phyloP scores from a whole-genome alignment of 2,888 invertebrate species.

The Gymnocheta viridis region DNA sequence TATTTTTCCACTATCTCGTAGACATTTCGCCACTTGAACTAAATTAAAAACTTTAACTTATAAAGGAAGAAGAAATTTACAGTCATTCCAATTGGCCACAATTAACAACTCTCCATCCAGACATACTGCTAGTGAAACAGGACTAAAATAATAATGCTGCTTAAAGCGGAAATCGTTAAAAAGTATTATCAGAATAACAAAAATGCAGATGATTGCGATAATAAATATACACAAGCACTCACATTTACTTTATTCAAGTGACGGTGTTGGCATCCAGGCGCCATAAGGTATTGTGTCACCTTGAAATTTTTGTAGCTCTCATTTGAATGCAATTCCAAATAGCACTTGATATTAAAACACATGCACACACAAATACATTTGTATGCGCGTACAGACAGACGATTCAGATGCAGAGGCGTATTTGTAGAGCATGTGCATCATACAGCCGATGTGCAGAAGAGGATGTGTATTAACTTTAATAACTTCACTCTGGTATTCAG shows the following conservation, averaged over 20 bases:
- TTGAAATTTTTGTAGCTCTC: conserved; percentile 37
- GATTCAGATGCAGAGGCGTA: not conserved
- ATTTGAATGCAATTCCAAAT: not conserved
- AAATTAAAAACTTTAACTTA: not conserved
- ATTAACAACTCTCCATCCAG: not conserved
- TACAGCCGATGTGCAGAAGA: not conserved
- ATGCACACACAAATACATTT: not conserved
- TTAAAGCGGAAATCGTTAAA: conserved; percentile 57
- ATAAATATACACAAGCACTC: not conserved
- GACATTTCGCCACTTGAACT: not conserved
- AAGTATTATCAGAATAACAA: conserved; percentile 35
- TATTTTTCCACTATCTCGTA: not conserved
- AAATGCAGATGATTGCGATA: conserved; percentile 19
- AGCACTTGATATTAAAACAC: conserved; percentile 8
- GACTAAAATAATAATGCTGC: conserved; percentile 16
- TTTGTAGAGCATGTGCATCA: not conserved
- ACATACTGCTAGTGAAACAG: not conserved
- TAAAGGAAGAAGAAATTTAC: not conserved
- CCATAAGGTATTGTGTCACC: conserved; percentile 52
- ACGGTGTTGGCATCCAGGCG: not conserved
- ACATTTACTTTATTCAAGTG: not conserved
- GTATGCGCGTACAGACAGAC: not conserved
- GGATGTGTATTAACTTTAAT: conserved; percentile 54
- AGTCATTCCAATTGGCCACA: not conserved
- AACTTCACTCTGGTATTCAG: conserved; percentile 39